Evolutionary conservation across 2,888 invertebrate species (phyloP).

Genomic region (Limnephilus marmoratus): DNA sequence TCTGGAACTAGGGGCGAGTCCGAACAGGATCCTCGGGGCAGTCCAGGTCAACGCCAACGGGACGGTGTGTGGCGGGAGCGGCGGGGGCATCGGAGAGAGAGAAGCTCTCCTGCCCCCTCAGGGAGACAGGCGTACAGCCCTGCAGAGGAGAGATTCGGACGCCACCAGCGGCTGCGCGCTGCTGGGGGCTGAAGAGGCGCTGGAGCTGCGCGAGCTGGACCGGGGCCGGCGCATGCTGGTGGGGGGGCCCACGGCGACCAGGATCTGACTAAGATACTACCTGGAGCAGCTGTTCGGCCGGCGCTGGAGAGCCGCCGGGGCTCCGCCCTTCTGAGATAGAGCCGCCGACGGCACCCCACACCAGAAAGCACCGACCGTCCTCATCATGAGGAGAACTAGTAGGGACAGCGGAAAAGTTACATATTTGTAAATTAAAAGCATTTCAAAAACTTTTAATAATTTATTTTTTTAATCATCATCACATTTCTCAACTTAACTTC

Average conservation of each 20-base stretch:
- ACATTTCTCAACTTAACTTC: background rate
- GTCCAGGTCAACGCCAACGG: constrained; percentile 72
- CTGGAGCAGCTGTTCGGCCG: constrained; percentile 84
- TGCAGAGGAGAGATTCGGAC: constrained; percentile 78
- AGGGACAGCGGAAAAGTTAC: constrained; percentile 48
- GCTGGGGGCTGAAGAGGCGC: constrained; percentile 73
- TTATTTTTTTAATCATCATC: background rate
- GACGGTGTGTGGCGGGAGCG: constrained; percentile 73
- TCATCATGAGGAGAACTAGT: constrained; percentile 43
- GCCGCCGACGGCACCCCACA: constrained; percentile 67
- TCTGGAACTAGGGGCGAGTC: constrained; percentile 74
- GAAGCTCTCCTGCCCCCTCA: constrained; percentile 77
- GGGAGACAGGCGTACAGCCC: constrained; percentile 74
- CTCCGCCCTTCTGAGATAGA: constrained; percentile 70
- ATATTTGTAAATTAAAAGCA: constrained; percentile 49
- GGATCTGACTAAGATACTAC: constrained; percentile 87
- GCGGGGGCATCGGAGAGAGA: constrained; percentile 77
- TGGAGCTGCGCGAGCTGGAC: constrained; percentile 85
- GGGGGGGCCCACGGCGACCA: constrained; percentile 77
- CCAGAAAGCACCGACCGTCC: constrained; percentile 48
- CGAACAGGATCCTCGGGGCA: constrained; percentile 68
- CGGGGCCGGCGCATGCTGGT: constrained; percentile 76
- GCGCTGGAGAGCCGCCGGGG: constrained; percentile 74
- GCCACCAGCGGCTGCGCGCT: constrained; percentile 79
- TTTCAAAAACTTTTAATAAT: constrained; percentile 18